Conservation (phyloP, 1,140 invertebrate species). For the Solenopsis invicta region DNA sequence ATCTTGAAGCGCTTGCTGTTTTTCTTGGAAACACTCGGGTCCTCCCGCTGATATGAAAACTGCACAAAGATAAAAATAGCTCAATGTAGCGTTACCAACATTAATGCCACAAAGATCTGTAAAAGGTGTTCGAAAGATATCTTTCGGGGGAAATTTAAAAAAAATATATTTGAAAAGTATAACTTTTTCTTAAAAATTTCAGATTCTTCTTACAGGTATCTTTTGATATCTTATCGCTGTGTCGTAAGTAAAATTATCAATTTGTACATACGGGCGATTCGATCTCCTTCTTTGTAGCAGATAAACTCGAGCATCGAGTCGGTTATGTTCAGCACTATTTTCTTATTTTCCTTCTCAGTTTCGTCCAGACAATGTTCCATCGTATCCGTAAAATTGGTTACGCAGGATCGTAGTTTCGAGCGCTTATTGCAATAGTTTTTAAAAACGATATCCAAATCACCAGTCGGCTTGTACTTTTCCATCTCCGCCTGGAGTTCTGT, state of each 20-base stretch:
- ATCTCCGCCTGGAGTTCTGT: constrained; percentile 88
- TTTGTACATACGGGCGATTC: constrained; percentile 91
- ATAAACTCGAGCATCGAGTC: constrained; percentile 90
- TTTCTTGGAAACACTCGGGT: constrained; percentile 90
- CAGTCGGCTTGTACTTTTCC: constrained; percentile 87
- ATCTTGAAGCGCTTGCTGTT: constrained; percentile 88
- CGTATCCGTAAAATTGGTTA: constrained; percentile 88
- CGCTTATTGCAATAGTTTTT: constrained; percentile 91
- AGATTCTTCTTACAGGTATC: neutral
- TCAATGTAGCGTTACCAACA: neutral
- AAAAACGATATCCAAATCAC: constrained; percentile 90
- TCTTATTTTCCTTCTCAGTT: constrained; percentile 88
- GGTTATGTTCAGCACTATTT: constrained; percentile 89
- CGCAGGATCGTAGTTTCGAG: constrained; percentile 88
- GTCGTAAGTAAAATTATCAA: neutral
- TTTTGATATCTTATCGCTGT: neutral
- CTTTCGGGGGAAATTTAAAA: neutral
- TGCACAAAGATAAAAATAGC: constrained; percentile 82
- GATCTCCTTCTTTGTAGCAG: constrained; percentile 93
- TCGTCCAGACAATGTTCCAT: constrained; percentile 89
- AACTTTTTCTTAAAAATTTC: neutral
- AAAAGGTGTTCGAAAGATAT: neutral
- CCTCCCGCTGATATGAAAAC: constrained; percentile 93
- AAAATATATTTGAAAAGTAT: neutral
- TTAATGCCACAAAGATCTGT: too few relatives aligned